Conservation (phyloP, 2,888 invertebrate species). For the Pyrrhia umbra region DNA sequence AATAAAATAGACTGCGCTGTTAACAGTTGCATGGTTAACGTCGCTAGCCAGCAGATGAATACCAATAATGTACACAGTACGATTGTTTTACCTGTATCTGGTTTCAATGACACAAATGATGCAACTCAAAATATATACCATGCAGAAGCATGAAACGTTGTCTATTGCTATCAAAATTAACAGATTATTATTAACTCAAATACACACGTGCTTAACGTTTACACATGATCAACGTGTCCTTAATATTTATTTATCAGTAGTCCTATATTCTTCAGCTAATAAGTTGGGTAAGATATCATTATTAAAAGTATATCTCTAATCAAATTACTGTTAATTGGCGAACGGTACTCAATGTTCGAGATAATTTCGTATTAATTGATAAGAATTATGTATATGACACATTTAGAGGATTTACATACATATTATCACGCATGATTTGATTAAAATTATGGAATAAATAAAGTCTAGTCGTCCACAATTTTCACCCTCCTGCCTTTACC, state of each 20-base stretch:
- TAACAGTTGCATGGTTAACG: background rate
- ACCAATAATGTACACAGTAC: too few species aligned
- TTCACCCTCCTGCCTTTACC: background rate
- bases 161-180: too few species aligned
- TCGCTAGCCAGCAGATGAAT: background rate
- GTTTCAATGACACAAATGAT: too few species aligned
- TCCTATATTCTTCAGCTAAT: slow-evolving; percentile 10
- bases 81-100: too few species aligned
- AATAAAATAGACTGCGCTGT: background rate
- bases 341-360: slow-evolving; percentile 42
- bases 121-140: too few species aligned
- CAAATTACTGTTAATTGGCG: slow-evolving; percentile 50
- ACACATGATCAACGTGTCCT: slow-evolving; percentile 3
- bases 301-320: slow-evolving; percentile 31
- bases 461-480: too few species aligned
- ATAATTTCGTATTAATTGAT: slow-evolving; percentile 43
- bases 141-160: too few species aligned
- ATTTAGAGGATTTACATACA: slow-evolving; percentile 34
- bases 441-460: slow-evolving; percentile 19
- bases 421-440: slow-evolving; percentile 35
- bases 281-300: slow-evolving; percentile 29
- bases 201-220: too few species aligned
- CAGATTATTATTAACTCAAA: too few species aligned
- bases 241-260: slow-evolving; percentile 7
- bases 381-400: slow-evolving; percentile 39